Evolutionary conservation across 2,113 vertebrate species (phyloP).

Genomic region (Epinephelus lanceolatus): DNA sequence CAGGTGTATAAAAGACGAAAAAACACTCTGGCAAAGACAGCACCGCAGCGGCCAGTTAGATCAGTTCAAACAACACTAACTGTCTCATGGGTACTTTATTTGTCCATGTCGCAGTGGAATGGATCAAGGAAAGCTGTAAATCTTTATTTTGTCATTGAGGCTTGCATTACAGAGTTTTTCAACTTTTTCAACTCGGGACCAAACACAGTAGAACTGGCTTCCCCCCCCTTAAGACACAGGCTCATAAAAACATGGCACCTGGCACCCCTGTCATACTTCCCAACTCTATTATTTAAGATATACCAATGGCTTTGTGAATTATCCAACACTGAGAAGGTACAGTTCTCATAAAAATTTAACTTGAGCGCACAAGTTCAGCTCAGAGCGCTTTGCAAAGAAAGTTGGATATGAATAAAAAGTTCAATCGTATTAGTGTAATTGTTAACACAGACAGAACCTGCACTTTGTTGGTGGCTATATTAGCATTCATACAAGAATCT

Average conservation of each 20-base stretch:
- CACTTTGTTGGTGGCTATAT: slow-evolving; percentile 14
- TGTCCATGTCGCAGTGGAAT: slow-evolving; percentile 25
- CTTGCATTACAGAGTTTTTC: slow-evolving; percentile 2
- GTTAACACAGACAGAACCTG: slow-evolving; percentile 11
- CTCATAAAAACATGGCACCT: slow-evolving; percentile 16
- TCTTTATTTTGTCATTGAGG: slow-evolving; percentile 40
- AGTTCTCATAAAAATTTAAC: background rate
- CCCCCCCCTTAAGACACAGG: background rate
- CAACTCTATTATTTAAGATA: slow-evolving; percentile 1
- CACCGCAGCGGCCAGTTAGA: slow-evolving; percentile 36
- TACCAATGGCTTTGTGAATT: slow-evolving; percentile 5
- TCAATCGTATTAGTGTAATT: background rate
- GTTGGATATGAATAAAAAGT: slow-evolving; percentile 1
- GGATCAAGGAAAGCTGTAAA: slow-evolving; percentile 34
- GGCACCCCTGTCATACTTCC: background rate
- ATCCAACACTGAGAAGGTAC: background rate
- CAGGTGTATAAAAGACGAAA: slow-evolving; percentile 21
- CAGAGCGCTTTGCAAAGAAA: background rate
- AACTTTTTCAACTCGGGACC: slow-evolving; percentile 8
- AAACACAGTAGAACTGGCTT: slow-evolving; percentile 4
- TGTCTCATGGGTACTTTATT: slow-evolving; percentile 39
- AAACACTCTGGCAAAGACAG: slow-evolving; percentile 18
- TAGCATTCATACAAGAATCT: slow-evolving; percentile 20
- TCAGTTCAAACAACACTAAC: slow-evolving; percentile 39
- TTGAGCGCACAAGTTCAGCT: background rate